A percentile compares a stretch with the other conserved stretches of the same genome.
Conservation (phyloP, 2,797 vertebrate species). For the Crocidura indochinensis region DNA sequence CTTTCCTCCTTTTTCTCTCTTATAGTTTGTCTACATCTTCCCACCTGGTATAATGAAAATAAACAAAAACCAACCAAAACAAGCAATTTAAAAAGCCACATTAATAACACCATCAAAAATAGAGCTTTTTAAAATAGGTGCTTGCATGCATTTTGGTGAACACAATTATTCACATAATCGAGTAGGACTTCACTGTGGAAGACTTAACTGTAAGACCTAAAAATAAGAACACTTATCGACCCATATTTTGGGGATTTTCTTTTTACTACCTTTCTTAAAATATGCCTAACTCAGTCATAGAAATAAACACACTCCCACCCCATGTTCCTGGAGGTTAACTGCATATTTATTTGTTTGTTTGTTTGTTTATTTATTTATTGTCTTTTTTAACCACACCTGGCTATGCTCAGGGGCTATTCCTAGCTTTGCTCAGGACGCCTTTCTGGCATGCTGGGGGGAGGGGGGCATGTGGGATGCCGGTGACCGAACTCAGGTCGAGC, state of each 20-base stretch:
- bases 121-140: background rate
- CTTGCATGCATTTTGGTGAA: background rate
- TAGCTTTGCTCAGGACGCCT: no score
- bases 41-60: background rate
- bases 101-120: background rate
- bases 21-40: constrained; percentile 5
- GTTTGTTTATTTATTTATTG: no score
- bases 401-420: no score
- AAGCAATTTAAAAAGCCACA: no score
- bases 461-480: no score
- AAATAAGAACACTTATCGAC: background rate
- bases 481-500: no score
- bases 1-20: constrained; percentile 20
- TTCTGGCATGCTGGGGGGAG: no score
- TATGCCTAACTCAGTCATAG: background rate
- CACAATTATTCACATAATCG: constrained; percentile 22
- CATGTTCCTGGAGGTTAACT: constrained; percentile 27
- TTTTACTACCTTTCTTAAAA: constrained; percentile 42
- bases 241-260: constrained; percentile 9
- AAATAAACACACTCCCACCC: background rate
- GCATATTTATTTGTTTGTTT: no score
- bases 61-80: background rate
- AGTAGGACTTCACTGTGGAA: background rate
- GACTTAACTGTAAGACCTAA: constrained; percentile 21
- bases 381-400: no score